phyloP scores from a whole-genome alignment of 2,113 vertebrate species.

The Alligator sinensis region DNA sequence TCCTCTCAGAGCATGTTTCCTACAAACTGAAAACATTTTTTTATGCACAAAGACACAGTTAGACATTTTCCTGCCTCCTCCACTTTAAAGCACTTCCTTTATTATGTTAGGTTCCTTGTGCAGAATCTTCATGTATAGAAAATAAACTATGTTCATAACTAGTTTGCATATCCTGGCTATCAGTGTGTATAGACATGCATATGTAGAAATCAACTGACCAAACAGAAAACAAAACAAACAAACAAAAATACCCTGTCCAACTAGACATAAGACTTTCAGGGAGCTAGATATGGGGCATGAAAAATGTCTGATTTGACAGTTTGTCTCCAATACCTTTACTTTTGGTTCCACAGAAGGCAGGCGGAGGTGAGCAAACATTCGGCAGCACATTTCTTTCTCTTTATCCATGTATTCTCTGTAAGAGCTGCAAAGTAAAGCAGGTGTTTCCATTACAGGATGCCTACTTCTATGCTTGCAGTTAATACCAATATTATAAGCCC shows the following conservation, averaged over 20 bases:
- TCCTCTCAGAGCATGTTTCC: not conserved
- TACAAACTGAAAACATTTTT: not conserved
- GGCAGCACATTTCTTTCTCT: conserved; percentile 79
- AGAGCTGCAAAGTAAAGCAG: conserved; percentile 58
- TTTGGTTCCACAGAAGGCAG: conserved; percentile 3
- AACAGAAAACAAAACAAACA: too few relatives aligned
- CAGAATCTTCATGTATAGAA: not conserved
- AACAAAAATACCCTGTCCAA: too few relatives aligned
- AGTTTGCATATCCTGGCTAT: too few relatives aligned
- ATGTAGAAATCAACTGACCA: too few relatives aligned
- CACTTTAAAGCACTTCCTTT: not conserved
- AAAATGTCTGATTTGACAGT: not conserved
- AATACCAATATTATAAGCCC: not conserved
- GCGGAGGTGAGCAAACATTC: conserved; percentile 72
- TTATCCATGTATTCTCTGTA: conserved; percentile 64
- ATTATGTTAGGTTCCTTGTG: not conserved
- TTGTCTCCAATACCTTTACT: conserved; percentile 63
- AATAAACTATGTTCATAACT: not conserved
- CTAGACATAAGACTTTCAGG: too few relatives aligned
- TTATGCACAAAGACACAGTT: not conserved
- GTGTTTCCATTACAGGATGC: fast-evolving
- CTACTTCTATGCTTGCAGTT: fast-evolving
- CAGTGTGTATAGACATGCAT: too few relatives aligned
- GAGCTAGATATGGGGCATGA: too few relatives aligned
- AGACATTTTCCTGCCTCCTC: not conserved